Base-by-base conservation (phyloP, 2,797 vertebrate genomes). In the Enteromius treurensis region DNA sequence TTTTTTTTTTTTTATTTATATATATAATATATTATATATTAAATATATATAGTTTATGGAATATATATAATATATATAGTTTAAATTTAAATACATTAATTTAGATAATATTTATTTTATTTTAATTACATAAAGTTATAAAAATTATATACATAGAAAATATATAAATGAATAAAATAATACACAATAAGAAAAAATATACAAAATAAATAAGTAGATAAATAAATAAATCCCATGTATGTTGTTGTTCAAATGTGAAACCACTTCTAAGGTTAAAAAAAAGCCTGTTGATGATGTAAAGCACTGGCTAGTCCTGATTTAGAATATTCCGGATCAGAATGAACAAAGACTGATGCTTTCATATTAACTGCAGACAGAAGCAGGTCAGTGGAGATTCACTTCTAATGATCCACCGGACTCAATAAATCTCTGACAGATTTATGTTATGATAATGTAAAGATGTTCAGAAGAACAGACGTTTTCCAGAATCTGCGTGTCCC, bases 401-500 rank as follows among this genome's bases (percentile, higher is more conserved):
- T 7, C 4, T 7, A 15, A 15, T 19, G 23, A 71, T 47, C 17
- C 69, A 11, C 10, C 7, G 10, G n/a, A 37, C 64, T 37, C 64
- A 37, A 26, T 70, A 23, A 21, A 42, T 71, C 65, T 11, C 26
- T 26, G 34, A 11, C 26, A 11, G 21, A 15, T 40, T 58, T 23
- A 14, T 58, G n/a, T 37, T 9, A 14, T 40, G 49, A 21, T 37
- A 19, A 14, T 13, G 13, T 60, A 7, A 40, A 64, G 75, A 21
- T 45, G n/a, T 60, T 42, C 37, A 9, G 15, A 49, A 15, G 23
- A 29, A 47, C 75, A 75, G 13, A 71, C 29, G 47, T 68, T 79
- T 68, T 68, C 45, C 14, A 65, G 23, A 47, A 34, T 23, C 21
- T 2, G 13, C 29, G 58, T 77, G 47, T 81, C 84, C 83, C 83